Conservation (phyloP, 2,113 vertebrate species). For the Charina bottae region DNA sequence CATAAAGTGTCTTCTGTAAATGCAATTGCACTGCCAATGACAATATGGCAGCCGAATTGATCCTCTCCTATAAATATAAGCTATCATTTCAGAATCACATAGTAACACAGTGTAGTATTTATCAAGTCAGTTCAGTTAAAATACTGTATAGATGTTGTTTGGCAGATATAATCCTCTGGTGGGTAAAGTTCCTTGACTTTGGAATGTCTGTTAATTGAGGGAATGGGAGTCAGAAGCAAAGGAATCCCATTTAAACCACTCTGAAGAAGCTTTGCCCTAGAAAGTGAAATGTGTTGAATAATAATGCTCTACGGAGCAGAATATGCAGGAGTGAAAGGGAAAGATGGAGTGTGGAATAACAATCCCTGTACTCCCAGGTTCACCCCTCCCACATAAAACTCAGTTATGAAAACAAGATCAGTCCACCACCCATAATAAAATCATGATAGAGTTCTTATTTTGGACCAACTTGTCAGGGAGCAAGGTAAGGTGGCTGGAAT, state of each 20-base stretch:
- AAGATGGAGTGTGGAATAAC: neutral
- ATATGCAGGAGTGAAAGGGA: neutral
- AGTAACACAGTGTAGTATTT: neutral
- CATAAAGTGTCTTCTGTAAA: neutral
- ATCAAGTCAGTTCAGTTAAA: neutral
- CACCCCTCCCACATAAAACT: neutral
- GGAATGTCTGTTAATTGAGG: neutral
- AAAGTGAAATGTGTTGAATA: neutral
- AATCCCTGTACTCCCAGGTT: neutral
- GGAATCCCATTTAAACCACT: neutral
- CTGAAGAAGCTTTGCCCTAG: neutral
- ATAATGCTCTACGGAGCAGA: neutral
- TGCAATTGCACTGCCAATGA: slow-evolving; percentile 13
- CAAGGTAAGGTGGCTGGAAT: neutral
- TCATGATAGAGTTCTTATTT: neutral
- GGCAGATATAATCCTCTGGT: neutral
- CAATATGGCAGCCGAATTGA: accelerated
- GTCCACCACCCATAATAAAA: neutral
- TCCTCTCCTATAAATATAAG: slow-evolving; percentile 22
- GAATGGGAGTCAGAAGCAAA: neutral
- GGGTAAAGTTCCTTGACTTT: neutral
- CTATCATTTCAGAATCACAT: slow-evolving; percentile 30
- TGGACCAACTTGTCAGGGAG: neutral
- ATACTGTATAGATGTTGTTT: neutral
- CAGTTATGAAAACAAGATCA: neutral